phyloP scores from a whole-genome alignment of 2,888 invertebrate genomes.

The Mellilla xanthometata region DNA sequence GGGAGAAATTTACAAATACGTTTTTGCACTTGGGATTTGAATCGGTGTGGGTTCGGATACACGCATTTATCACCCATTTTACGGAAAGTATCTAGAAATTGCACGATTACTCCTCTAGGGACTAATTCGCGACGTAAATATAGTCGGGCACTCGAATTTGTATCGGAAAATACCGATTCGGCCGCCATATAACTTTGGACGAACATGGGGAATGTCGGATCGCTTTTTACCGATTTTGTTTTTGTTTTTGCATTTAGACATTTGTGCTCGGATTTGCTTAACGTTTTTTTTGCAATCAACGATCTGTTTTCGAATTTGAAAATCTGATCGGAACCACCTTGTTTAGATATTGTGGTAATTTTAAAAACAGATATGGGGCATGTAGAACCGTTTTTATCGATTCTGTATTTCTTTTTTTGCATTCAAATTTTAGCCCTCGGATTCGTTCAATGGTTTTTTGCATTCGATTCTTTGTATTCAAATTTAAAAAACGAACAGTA shows the following conservation, averaged over 20 bases:
- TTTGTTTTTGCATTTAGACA: constrained; percentile 4
- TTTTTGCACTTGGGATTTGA: constrained; percentile 28
- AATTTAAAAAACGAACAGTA: not conserved
- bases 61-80: constrained; percentile 33
- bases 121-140: constrained; percentile 29
- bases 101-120: constrained; percentile 30
- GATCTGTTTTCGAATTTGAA: no score
- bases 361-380: no score
- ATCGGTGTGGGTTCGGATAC: constrained; percentile 24
- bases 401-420: not conserved
- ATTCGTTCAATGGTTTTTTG: no score
- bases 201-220: not conserved
- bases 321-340: no score
- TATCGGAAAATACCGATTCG: constrained; percentile 9
- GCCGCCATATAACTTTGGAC: not conserved
- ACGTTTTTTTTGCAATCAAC: no score
- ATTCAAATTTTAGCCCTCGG: no score
- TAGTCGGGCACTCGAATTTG: constrained; percentile 6
- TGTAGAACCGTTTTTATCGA: no score
- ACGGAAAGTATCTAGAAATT: constrained; percentile 29
- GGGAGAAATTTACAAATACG: constrained; percentile 32
- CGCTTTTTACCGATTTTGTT: no score
- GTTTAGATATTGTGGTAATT: no score
- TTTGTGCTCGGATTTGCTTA: no score
- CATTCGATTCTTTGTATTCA: constrained; percentile 3